These are phyloP conservation scores for Bryconaethiops microstoma DNA, from an alignment of 2,797 vertebrate genomes.

Conservation along the genomic window DNA sequence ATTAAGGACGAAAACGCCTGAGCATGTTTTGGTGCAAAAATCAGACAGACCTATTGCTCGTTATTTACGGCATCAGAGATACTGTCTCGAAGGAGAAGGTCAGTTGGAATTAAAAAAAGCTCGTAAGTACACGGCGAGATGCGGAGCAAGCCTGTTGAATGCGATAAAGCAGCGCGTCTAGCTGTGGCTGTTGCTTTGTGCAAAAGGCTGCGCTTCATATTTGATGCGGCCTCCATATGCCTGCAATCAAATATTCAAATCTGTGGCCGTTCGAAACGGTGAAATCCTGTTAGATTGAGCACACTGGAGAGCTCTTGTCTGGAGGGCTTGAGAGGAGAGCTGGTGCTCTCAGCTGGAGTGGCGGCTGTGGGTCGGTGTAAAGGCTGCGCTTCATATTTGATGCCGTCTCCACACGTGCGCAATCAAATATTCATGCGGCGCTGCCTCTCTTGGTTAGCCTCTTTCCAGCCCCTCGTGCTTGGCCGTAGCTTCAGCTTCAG, in stretches of 20 bases:
- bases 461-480: slow-evolving; percentile 41
- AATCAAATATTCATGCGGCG: slow-evolving; percentile 75
- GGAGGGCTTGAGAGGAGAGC: slow-evolving; percentile 36
- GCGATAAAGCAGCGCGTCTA: background rate
- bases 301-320: slow-evolving; percentile 24
- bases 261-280: background rate
- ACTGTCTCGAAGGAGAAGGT: background rate
- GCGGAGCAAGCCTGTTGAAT: background rate
- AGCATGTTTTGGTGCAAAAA: slow-evolving; percentile 9
- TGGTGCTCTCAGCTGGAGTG: slow-evolving; percentile 45
- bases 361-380: slow-evolving; percentile 45
- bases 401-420: slow-evolving; percentile 62
- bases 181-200: slow-evolving; percentile 1
- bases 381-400: slow-evolving; percentile 62
- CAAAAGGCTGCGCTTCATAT: slow-evolving; percentile 28
- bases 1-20: slow-evolving; percentile 1
- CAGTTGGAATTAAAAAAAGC: too few species aligned
- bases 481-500: background rate
- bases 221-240: slow-evolving; percentile 16
- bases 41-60: background rate
- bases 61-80: background rate
- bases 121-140: background rate
- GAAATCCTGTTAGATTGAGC: slow-evolving; percentile 3
- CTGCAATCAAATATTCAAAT: slow-evolving; percentile 45
- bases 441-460: slow-evolving; percentile 65